These are phyloP conservation scores for Halocaridina rubra DNA, from an alignment of 2,888 invertebrate species.

Conservation along the genomic window DNA sequence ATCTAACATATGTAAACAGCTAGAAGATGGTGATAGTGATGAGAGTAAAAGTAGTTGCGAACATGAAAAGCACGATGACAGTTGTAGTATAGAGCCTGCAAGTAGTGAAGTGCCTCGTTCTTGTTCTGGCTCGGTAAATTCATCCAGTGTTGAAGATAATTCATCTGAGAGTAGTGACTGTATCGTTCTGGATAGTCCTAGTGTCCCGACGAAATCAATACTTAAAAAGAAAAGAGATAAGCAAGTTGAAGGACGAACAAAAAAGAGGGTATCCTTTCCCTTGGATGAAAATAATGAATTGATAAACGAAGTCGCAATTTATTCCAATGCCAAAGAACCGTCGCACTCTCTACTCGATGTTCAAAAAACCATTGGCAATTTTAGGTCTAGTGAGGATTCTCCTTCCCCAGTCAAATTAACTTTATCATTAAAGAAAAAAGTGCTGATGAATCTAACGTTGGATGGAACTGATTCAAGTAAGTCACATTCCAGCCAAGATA, in stretches of 20 bases:
- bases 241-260: not conserved
- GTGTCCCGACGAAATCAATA: conserved; percentile 32
- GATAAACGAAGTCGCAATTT: conserved; percentile 46
- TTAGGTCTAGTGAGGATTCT: conserved; percentile 5
- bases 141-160: not conserved
- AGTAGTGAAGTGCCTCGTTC: not conserved
- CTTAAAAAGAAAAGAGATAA: conserved; percentile 43
- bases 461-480: conserved; percentile 18
- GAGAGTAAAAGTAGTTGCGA: not conserved
- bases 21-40: conserved; percentile 32
- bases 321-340: conserved; percentile 43
- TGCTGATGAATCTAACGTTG: conserved; percentile 26
- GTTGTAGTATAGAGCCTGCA: not conserved
- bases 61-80: too few relatives aligned
- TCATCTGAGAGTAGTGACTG: not conserved
- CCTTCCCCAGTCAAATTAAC: conserved; percentile 27
- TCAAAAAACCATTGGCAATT: conserved; percentile 34
- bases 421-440: conserved; percentile 40
- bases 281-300: conserved; percentile 46
- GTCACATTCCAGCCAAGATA: not conserved
- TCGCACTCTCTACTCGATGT: conserved; percentile 42
- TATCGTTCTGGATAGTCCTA: not conserved
- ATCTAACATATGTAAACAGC: conserved; percentile 33
- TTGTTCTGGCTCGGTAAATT: not conserved
- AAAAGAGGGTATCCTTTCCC: conserved; percentile 39